Percentiles rank a stretch among this genome's conserved stretches.
Conservation (phyloP, 2,888 invertebrate genomes). For the Exephanes ischioxanthus region DNA sequence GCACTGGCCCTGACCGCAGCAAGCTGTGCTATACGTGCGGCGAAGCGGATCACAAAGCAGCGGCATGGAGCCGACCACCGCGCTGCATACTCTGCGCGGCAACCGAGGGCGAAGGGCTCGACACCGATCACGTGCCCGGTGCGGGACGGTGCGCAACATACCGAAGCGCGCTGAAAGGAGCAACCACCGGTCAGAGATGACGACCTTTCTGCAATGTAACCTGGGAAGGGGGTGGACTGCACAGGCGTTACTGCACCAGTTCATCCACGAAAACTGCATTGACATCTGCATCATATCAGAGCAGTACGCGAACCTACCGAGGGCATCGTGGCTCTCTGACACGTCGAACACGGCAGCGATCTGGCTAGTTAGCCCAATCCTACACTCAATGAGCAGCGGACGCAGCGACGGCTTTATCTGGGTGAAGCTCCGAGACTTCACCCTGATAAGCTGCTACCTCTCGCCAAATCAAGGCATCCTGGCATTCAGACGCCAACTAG, state of each 20-base stretch:
- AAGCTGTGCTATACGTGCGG: conserved; percentile 68
- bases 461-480: no score
- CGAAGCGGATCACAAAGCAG: conserved; percentile 60
- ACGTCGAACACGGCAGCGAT: no score
- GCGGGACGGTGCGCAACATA: conserved; percentile 38
- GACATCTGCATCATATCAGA: no score
- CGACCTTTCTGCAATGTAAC: conserved; percentile 45
- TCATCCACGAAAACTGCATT: conserved; percentile 18
- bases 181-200: conserved; percentile 15
- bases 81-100: conserved; percentile 64
- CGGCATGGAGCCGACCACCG: conserved; percentile 33
- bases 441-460: no score
- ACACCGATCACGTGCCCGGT: conserved; percentile 35
- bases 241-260: conserved; percentile 29
- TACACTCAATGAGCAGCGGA: no score
- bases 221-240: conserved; percentile 33
- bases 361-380: no score
- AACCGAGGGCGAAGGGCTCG: conserved; percentile 9
- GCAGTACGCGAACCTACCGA: no score
- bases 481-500: conserved; percentile 7
- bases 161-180: conserved; percentile 29
- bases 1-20: conserved; percentile 57
- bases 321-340: no score
- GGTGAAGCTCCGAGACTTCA: no score
- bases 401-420: no score